Percentiles rank a stretch among this genome's conserved stretches.
Evolutionary conservation across 2,888 invertebrate species (phyloP).

Genomic region (Hyppa rectilinea): DNA sequence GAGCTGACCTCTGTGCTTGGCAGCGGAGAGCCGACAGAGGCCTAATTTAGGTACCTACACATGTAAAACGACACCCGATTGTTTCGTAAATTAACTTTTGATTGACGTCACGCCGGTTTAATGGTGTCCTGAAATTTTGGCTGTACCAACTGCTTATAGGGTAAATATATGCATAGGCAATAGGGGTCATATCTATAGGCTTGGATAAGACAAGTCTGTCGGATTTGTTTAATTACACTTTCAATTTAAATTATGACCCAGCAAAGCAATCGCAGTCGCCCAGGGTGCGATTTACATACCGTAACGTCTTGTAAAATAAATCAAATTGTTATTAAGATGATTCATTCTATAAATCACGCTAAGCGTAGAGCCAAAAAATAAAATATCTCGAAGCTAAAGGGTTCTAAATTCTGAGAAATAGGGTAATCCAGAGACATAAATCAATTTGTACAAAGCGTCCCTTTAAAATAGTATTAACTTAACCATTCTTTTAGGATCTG

Average conservation of each 20-base stretch:
- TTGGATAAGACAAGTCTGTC: neutral
- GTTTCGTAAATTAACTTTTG: slow-evolving; percentile 69
- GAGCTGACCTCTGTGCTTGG: slow-evolving; percentile 71
- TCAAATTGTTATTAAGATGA: slow-evolving; percentile 29
- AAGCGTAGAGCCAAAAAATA: slow-evolving; percentile 6
- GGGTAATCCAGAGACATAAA: slow-evolving; percentile 63
- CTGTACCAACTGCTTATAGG: neutral
- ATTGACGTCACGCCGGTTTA: slow-evolving; percentile 52
- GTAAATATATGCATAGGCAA: neutral
- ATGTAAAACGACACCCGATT: slow-evolving; percentile 72
- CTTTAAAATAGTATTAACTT: slow-evolving; percentile 60
- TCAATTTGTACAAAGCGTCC: slow-evolving; percentile 63
- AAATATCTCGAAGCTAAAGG: slow-evolving; percentile 6
- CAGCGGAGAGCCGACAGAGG: slow-evolving; percentile 70
- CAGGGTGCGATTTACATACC: neutral
- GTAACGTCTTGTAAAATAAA: slow-evolving; percentile 31
- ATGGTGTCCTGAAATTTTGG: slow-evolving; percentile 21
- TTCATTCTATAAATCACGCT: slow-evolving; percentile 35
- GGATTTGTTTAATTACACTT: neutral
- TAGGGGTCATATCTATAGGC: too few relatives aligned
- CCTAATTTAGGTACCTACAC: slow-evolving; percentile 76
- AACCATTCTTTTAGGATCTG: slow-evolving; percentile 24
- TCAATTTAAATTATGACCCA: neutral
- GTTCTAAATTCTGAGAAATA: slow-evolving; percentile 32
- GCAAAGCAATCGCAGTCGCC: neutral